Evolutionary conservation across 2,113 vertebrate species (phyloP).

Genomic region (Muscicapa adusta): DNA sequence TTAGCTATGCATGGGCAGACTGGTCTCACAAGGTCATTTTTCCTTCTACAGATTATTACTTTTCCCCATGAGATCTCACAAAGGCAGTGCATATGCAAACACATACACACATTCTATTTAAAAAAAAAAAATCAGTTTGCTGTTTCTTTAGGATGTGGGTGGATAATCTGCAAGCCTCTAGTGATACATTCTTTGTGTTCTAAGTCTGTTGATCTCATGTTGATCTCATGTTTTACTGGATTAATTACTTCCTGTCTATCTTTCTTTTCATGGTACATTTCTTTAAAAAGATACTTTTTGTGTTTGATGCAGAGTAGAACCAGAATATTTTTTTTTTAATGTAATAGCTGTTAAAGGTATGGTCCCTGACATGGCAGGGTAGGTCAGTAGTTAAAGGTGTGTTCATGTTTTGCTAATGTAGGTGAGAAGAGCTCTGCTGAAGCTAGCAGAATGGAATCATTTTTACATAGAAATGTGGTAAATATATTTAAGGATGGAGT

Average conservation of each 20-base stretch:
- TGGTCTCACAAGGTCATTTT: not conserved
- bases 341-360: not conserved
- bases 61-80: not conserved
- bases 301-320: not conserved
- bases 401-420: not conserved
- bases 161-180: not conserved
- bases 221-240: not conserved
- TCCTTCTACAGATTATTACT: not conserved
- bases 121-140: not conserved
- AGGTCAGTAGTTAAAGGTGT: not conserved
- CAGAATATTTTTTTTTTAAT: not conserved
- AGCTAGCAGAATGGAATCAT: not conserved
- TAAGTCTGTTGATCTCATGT: not conserved
- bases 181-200: not conserved
- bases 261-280: not conserved
- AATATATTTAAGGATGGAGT: not conserved
- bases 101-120: not conserved
- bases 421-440: not conserved
- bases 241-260: not conserved
- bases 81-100: not conserved
- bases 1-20: not conserved
- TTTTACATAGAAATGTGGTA: not conserved
- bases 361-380: not conserved
- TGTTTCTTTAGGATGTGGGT: not conserved
- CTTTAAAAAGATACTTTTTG: not conserved